Percentiles rank a stretch among this genome's conserved stretches.
Evolutionary conservation across 2,888 invertebrate species (phyloP).

Genomic region (Strigamia transsilvanica): DNA sequence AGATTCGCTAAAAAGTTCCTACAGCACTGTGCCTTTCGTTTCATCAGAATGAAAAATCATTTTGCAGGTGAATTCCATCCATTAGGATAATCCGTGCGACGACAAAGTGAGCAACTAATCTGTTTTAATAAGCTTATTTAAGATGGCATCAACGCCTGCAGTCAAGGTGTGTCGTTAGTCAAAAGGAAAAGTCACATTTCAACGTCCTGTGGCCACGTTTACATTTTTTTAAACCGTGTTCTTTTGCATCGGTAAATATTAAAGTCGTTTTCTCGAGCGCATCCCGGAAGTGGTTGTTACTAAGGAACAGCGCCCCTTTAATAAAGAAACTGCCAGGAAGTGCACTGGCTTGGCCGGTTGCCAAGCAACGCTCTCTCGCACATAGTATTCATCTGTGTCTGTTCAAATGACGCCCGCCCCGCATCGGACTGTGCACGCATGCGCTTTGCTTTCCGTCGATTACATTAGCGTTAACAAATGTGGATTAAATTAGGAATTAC

Average conservation of each 20-base stretch:
- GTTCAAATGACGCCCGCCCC: conserved; percentile 45
- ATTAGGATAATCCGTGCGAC: conserved; percentile 25
- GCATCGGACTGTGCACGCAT: conserved; percentile 28
- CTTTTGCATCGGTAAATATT: conserved; percentile 26
- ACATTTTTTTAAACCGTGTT: neutral
- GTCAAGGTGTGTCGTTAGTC: neutral
- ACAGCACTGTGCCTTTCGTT: neutral
- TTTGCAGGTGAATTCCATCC: conserved; percentile 32
- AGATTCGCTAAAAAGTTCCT: neutral
- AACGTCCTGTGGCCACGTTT: conserved; percentile 14
- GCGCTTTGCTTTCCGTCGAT: conserved; percentile 1
- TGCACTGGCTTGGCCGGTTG: conserved; percentile 44
- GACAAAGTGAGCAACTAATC: conserved; percentile 41
- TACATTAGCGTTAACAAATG: conserved; percentile 29
- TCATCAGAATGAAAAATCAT: conserved; percentile 29
- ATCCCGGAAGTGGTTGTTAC: conserved; percentile 49
- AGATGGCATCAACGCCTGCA: neutral
- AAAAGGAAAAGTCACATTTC: conserved; percentile 1
- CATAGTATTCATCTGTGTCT: conserved; percentile 40
- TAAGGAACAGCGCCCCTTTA: conserved; percentile 40
- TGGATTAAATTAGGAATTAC: conserved; percentile 20
- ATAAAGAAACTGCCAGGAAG: conserved; percentile 43
- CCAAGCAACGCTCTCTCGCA: conserved; percentile 48
- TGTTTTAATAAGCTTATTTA: conserved; percentile 13
- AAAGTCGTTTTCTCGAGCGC: conserved; percentile 36